Evolutionary conservation across 1,140 invertebrate genomes (phyloP), one percentile per base, ranked within the genome.

Genomic region (Aphaenogaster ashmeadi): DNA sequence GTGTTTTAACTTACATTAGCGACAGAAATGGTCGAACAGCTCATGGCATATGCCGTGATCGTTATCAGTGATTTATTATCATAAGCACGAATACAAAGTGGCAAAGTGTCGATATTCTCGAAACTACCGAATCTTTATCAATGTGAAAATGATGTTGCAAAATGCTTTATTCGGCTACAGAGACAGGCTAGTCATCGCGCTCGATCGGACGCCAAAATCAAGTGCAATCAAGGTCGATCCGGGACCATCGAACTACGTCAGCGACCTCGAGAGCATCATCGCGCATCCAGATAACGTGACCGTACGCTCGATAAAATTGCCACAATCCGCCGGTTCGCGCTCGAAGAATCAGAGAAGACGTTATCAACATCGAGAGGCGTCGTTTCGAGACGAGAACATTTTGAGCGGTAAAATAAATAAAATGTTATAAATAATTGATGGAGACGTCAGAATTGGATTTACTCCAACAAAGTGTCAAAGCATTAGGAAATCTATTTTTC

Each of bases 121-220:
- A 54, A 74, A 56, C 2, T 0, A 74, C 8, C 9, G 5, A 75
- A 41, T 1, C 1, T 56, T 74, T 21, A 56, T 74, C 13, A n/a
- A 27, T 38, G 11, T 44, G 7, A 27, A 27, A 41, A 58, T 50
- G 13, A 44, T 60, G 27, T 9, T 58, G 3, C 38, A 3, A 2
- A 74, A 58, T 41, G 0, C 9, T 74, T 56, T 74, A 36, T 9
- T 33, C 7, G 36, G 3, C 18, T 67, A 5, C 2, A 90, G 74
- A 6, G 75, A 81, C 0, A 71, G 56, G 8, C 21, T 69, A 15
- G 58, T 90, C 5, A 74, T 90, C 3, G 86, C 83, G 3, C 47
- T 90, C 7, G 50, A 69, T 47, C n/a, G 84, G 6, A 6, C 74
- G 2, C 75, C 79, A 8, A 91, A 91, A 69, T 21, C 71, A 47